phyloP scores from a whole-genome alignment of 2,113 vertebrate species.

The Aix galericulata region DNA sequence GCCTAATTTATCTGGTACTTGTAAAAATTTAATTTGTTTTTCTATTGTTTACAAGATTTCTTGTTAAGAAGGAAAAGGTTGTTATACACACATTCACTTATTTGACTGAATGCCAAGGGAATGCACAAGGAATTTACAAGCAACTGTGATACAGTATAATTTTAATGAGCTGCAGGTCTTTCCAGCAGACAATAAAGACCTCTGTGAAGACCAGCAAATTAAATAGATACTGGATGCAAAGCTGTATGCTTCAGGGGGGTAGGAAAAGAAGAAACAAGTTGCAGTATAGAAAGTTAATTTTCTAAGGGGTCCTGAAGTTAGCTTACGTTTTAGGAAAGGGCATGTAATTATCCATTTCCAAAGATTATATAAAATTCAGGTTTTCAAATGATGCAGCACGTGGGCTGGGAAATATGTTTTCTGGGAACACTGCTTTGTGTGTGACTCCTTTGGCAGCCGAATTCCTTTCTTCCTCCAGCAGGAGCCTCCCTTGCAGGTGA shows the following conservation, averaged over 20 bases:
- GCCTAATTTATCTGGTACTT: not conserved
- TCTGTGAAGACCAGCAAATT: not conserved
- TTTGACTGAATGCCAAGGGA: not conserved
- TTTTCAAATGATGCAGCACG: not conserved
- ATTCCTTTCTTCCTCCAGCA: not conserved
- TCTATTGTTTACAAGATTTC: not conserved
- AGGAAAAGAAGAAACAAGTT: not conserved
- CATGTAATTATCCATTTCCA: not conserved
- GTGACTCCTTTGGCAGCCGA: not conserved
- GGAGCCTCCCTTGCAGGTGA: not conserved
- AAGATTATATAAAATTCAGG: not conserved
- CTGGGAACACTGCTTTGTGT: not conserved
- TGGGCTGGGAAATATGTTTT: not conserved
- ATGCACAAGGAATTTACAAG: not conserved
- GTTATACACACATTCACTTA: not conserved
- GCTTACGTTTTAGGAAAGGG: not conserved
- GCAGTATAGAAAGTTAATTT: not conserved
- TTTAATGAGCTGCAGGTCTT: not conserved
- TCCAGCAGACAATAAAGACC: not conserved
- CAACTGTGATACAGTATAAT: not conserved
- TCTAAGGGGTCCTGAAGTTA: not conserved
- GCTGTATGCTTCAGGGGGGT: not conserved
- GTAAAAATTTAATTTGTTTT: not conserved
- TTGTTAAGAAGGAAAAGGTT: not conserved
- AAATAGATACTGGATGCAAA: not conserved